Conservation (phyloP, 2,888 invertebrate species). For the Phyllotreta striolata region DNA sequence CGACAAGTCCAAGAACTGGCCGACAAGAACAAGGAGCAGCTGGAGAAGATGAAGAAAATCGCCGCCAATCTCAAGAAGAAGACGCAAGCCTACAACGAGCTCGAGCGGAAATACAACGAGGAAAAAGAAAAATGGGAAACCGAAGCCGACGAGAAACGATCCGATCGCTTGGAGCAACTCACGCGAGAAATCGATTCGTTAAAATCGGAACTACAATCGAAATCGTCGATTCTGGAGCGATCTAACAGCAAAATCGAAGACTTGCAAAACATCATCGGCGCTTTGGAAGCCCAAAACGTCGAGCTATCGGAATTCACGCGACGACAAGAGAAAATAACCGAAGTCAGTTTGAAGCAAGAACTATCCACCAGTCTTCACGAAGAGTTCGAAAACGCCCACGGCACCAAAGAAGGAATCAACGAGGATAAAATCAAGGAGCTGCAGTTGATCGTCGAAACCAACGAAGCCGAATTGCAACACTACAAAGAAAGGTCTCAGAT, state of each 20-base stretch:
- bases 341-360: conserved; percentile 51
- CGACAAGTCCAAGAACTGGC: conserved; percentile 64
- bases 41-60: conserved; percentile 81
- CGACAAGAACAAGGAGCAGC: conserved; percentile 71
- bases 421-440: conserved; percentile 79
- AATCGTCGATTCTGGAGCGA: conserved; percentile 33
- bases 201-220: conserved; percentile 39
- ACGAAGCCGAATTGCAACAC: conserved; percentile 72
- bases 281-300: conserved; percentile 55
- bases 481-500: conserved; percentile 71
- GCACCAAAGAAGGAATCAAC: conserved; percentile 50
- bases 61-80: conserved; percentile 81
- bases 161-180: conserved; percentile 18
- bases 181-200: conserved; percentile 35
- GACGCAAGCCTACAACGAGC: conserved; percentile 68
- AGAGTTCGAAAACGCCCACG: conserved; percentile 40
- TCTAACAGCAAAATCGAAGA: conserved; percentile 28
- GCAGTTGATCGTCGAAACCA: conserved; percentile 75
- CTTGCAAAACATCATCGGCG: conserved; percentile 55
- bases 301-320: conserved; percentile 48
- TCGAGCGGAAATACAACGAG: conserved; percentile 63
- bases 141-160: conserved; percentile 51
- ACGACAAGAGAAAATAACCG: conserved; percentile 53
- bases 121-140: conserved; percentile 55
- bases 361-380: conserved; percentile 49